A percentile compares a stretch with the other conserved stretches of the same genome.
These are phyloP conservation scores for Nemoura dubitans DNA, from an alignment of 2,888 invertebrate genomes.

Conservation along the genomic window DNA sequence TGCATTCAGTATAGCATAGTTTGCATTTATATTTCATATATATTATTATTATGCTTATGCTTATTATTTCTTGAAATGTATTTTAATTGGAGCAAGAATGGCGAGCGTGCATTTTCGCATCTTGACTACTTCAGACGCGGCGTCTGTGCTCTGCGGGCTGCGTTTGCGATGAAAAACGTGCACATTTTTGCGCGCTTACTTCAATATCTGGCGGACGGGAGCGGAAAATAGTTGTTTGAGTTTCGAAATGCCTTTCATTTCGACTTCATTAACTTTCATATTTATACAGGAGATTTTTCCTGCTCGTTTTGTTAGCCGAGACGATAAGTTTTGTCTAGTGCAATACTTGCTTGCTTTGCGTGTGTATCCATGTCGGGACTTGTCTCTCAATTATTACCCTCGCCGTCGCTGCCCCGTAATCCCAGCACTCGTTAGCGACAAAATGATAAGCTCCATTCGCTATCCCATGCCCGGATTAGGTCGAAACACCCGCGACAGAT, in stretches of 20 bases:
- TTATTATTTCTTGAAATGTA: neutral
- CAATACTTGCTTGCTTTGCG: too few relatives aligned
- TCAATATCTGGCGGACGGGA: neutral
- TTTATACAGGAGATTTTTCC: neutral
- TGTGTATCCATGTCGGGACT: too few relatives aligned
- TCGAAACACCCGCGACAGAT: too few relatives aligned
- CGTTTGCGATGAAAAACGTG: neutral
- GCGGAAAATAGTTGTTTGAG: neutral
- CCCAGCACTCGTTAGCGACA: neutral
- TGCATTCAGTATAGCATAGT: neutral
- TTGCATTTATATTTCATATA: neutral
- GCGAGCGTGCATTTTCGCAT: neutral
- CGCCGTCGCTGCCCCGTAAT: neutral
- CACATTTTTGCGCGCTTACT: neutral
- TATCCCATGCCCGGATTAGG: neutral
- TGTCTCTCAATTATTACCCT: neutral
- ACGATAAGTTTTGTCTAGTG: too few relatives aligned
- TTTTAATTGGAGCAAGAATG: neutral
- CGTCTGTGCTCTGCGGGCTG: neutral
- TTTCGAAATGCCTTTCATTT: conserved; percentile 7
- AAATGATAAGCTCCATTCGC: neutral
- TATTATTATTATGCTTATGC: neutral
- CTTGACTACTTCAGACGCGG: too few relatives aligned
- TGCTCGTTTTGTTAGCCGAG: neutral
- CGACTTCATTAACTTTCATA: conserved; percentile 4